phyloP scores from a whole-genome alignment of 2,888 invertebrate species.

The Alloscopus bannaensis region DNA sequence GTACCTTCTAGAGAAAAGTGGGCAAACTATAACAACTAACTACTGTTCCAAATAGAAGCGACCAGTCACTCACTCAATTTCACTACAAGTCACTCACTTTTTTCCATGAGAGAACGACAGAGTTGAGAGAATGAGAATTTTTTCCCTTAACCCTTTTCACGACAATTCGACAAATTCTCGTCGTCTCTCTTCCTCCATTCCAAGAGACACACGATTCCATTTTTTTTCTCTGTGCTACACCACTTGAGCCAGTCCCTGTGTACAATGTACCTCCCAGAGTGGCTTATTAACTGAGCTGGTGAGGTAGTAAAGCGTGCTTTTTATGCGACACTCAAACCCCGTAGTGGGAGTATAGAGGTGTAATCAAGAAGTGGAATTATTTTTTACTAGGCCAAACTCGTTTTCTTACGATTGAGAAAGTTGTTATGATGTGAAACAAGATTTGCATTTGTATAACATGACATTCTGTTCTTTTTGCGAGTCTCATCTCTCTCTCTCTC shows the following conservation, averaged over 20 bases:
- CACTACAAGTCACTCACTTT: constrained; percentile 11
- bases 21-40: not conserved
- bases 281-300: no score
- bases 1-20: not conserved
- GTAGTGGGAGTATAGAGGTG: no score
- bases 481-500: not conserved
- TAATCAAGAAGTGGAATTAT: constrained; percentile 7
- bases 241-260: no score
- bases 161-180: no score
- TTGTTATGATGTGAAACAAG: constrained; percentile 3
- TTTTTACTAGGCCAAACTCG: not conserved
- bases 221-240: no score
- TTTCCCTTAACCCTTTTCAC: no score
- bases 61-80: constrained; percentile 14
- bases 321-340: no score
- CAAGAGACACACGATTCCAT: no score
- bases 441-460: not conserved
- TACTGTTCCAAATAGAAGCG: not conserved
- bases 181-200: no score
- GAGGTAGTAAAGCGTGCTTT: not conserved
- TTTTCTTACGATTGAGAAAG: not conserved
- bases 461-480: not conserved
- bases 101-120: no score
- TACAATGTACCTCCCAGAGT: no score
- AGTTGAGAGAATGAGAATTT: no score